Percentiles rank a stretch among this genome's conserved stretches.
Evolutionary conservation across 23 tunicate species (phyloP).

Genomic region (Styela clava): DNA sequence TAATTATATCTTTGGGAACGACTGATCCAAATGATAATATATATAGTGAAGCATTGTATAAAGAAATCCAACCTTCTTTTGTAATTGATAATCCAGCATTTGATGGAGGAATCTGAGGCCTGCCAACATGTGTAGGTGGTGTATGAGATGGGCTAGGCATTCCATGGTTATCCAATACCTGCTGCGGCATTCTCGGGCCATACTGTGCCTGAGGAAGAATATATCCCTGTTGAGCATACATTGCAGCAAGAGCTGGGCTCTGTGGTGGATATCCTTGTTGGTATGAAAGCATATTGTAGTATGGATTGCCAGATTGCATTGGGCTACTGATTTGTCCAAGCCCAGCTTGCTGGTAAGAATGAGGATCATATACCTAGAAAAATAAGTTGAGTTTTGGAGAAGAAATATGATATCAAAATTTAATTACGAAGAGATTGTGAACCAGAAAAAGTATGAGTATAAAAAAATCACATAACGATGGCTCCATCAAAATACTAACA

Average conservation of each 20-base stretch:
- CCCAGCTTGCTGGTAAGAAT: not conserved
- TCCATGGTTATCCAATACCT: not conserved
- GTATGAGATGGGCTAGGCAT: conserved; percentile 1
- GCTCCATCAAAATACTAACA: too few species aligned
- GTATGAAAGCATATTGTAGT: not conserved
- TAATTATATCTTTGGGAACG: too few species aligned
- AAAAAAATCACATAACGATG: too few species aligned
- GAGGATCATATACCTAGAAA: too few species aligned
- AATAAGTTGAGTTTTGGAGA: too few species aligned
- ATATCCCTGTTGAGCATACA: not conserved
- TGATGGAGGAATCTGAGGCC: not conserved
- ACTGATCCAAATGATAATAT: too few species aligned
- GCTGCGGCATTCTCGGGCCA: not conserved
- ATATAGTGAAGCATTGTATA: too few species aligned
- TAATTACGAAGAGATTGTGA: too few species aligned
- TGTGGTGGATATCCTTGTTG: not conserved
- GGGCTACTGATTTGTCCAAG: not conserved
- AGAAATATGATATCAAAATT: too few species aligned
- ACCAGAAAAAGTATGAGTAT: too few species aligned
- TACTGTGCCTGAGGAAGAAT: not conserved
- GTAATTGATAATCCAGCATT: not conserved
- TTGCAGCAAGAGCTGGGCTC: not conserved
- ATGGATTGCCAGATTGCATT: not conserved
- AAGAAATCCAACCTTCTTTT: conserved; percentile 7
- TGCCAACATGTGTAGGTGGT: not conserved